These are phyloP conservation scores for Danio jaintianensis DNA, from an alignment of 2,797 vertebrate species.

Conservation along the genomic window DNA sequence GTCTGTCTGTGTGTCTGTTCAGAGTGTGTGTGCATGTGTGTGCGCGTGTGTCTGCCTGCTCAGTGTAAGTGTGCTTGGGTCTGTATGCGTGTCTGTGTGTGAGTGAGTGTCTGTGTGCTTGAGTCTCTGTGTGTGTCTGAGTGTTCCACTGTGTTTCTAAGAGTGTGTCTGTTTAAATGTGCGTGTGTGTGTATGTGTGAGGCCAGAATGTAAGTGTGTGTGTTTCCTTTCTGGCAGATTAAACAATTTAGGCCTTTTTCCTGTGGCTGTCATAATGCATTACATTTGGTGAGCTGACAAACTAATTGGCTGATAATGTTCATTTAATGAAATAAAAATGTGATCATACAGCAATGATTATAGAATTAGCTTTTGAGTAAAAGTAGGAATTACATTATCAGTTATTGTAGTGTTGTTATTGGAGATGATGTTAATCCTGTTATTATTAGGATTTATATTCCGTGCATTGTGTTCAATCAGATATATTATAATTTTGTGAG, in stretches of 20 bases:
- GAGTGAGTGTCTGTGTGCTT: too few species aligned
- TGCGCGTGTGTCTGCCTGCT: too few species aligned
- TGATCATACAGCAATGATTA: neutral
- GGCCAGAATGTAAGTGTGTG: neutral
- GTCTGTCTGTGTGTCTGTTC: too few species aligned
- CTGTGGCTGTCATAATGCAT: conserved; percentile 23
- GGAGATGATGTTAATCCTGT: neutral
- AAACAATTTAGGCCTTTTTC: neutral
- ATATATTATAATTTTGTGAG: neutral
- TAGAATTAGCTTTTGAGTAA: neutral
- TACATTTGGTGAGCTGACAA: conserved; percentile 8
- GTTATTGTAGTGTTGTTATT: neutral
- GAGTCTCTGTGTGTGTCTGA: too few species aligned
- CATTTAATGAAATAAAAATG: neutral
- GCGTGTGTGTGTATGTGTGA: too few species aligned
- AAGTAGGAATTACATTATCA: neutral
- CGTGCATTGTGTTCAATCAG: neutral
- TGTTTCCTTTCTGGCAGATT: conserved; percentile 19
- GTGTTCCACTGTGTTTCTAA: too few species aligned
- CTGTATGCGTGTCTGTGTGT: too few species aligned
- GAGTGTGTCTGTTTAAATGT: too few species aligned
- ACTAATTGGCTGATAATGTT: neutral
- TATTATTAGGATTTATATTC: neutral
- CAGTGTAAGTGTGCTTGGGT: too few species aligned
- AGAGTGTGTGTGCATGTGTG: neutral